phyloP scores from a whole-genome alignment of 2,888 invertebrate genomes.

The Luperina testacea region DNA sequence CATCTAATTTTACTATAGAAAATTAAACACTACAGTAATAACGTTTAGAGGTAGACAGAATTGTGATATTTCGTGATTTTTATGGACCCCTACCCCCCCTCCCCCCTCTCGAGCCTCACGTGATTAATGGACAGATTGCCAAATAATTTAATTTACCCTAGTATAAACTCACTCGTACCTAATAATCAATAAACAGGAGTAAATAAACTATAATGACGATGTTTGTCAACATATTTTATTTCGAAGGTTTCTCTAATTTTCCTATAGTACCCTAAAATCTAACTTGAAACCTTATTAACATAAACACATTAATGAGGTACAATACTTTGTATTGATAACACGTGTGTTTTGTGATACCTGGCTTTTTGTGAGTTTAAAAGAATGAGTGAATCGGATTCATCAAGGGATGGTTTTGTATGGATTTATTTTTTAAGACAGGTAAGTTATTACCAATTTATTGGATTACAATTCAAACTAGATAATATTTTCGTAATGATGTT shows the following conservation, averaged over 20 bases:
- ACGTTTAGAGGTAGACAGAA: too few species aligned
- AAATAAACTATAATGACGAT: too few species aligned
- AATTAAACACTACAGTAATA: too few species aligned
- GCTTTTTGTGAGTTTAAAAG: background rate
- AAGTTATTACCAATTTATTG: background rate
- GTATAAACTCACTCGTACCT: too few species aligned
- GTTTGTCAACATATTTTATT: background rate
- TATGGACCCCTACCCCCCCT: too few species aligned
- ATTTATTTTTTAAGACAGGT: conserved; percentile 45
- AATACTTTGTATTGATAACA: background rate
- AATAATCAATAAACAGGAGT: too few species aligned
- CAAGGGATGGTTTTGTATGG: conserved; percentile 21
- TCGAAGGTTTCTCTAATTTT: background rate
- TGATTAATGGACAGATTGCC: too few species aligned
- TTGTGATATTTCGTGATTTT: too few species aligned
- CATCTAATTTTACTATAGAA: too few species aligned
- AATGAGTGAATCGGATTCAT: conserved; percentile 14
- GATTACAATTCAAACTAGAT: background rate
- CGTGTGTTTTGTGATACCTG: background rate
- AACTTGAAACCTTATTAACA: background rate
- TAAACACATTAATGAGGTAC: background rate
- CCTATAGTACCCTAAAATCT: conserved; percentile 23
- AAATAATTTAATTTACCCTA: too few species aligned
- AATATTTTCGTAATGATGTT: background rate
- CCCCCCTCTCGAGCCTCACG: too few species aligned